Base-by-base conservation (phyloP, 2,888 invertebrate species). In the Acrobasis repandana region DNA sequence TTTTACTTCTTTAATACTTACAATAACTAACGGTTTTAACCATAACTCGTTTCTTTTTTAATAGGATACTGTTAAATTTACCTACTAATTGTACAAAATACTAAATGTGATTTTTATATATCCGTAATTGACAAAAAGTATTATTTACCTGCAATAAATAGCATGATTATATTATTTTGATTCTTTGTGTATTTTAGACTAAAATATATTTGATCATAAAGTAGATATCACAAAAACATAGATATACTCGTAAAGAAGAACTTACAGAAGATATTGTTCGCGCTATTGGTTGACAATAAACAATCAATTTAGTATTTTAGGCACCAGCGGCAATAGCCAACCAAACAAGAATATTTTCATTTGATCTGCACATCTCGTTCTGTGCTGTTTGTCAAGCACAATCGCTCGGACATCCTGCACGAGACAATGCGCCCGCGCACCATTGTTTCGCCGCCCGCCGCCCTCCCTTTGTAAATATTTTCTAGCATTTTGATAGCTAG, bases 361-460 rank as follows among this genome's bases (percentile, higher is more conserved):
- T 75, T 77, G 76, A 58, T 58, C 58, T 58, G 48, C 34, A 58
- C 77, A 85, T 86, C 81, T 88, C 89, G 91, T 91, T 91, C 90
- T 90, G 90, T 88, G 80, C 91, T 91, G 91, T 89, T 91, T 90
- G 81, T 77, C 73, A 73, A 80, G 76, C 78, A 92, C 91, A 92
- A 91, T 90, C 77, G 77, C 74, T 85, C 88, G 88, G 85, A 88
- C 89, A 88, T 90, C 91, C 91, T 90, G 90, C 81, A 67, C 77
- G 75, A 85, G 80, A 91, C 91, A 91, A 91, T 90, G 83, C 85
- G 77, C 79, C 76, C 70, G 83, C 79, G 79, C 76, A 73, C 86
- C 79, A 91, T 90, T 91, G 90, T 91, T 87, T 78, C 73, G 78
- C 71, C 69, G 77, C 85, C 82, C 84, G 77, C 71, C 69, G 77